Percentiles rank a stretch among this genome's conserved stretches.
Evolutionary conservation across 2,888 invertebrate genomes (phyloP).

Genomic region (Chydorus sphaericus): DNA sequence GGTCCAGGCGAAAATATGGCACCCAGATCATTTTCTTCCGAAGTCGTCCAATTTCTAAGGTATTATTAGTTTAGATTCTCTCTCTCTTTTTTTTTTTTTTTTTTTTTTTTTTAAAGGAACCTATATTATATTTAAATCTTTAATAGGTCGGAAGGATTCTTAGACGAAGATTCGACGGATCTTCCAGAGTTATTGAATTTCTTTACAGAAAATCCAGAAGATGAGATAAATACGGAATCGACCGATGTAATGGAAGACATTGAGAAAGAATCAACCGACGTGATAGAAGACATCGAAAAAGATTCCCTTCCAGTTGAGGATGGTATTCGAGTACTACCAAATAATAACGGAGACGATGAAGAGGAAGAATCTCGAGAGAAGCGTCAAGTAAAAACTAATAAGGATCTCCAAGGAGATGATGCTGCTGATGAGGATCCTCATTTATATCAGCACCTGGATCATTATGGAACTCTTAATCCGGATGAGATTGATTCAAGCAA

Average conservation of each 20-base stretch:
- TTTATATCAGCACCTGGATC: neutral
- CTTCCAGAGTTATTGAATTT: neutral
- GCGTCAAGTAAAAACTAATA: neutral
- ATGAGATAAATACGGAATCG: neutral
- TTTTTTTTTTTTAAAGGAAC: neutral
- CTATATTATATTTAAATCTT: too few species aligned
- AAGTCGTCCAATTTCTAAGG: neutral
- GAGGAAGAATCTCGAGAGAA: neutral
- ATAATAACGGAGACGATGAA: neutral
- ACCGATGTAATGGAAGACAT: neutral
- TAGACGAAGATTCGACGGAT: neutral
- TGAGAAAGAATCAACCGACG: neutral
- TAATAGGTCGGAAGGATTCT: neutral
- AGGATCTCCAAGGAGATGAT: neutral
- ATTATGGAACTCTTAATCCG: too few species aligned
- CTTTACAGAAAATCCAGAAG: neutral
- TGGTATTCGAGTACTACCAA: neutral
- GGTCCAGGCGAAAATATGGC: conserved; percentile 5
- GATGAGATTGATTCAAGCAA: neutral
- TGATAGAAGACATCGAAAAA: neutral
- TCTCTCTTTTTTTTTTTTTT: neutral
- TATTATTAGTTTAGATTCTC: neutral
- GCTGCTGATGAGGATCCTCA: neutral
- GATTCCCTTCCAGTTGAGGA: too few species aligned
- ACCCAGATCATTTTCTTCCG: neutral